Base-by-base conservation (phyloP, 2,113 vertebrate genomes). In the Spea bombifrons region DNA sequence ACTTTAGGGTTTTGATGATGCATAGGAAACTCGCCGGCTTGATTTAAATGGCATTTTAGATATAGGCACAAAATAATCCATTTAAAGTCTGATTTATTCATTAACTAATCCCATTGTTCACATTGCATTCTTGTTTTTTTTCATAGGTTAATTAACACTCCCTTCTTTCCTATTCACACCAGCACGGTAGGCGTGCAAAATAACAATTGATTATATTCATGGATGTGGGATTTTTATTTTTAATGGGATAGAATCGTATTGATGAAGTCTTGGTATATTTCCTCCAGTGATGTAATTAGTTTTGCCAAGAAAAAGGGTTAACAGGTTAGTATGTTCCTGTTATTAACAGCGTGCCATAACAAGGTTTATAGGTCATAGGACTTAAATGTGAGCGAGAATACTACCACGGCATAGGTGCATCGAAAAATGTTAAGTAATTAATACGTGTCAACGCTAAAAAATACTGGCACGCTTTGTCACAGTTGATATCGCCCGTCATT, bases 341-440 rank as follows among this genome's bases (percentile, higher is more conserved):
- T 79, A 79, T 73, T 73, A 73, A 5, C 63, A 43, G n/a, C 47
- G 66, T 55, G 70, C 49, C 73, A 49, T 59, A 67, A 57, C 52
- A 45, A 7, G 3, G 30, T 79, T 73, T 79, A 47, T 79, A 73
- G 77, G 77, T 73, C 77, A 75, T 44, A 16, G 3, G 50, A 30
- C 30, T 30, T 1, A 30, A 30, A 30, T 30, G 30, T 2, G 30
- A 30, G 30, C 2, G 30, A 30, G 30, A 30, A 30, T 30, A 30
- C 2, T 30, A 30, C 1, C 2, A 30, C 30, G 30, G 30, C 2
- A 30, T 30, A 30, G 30, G 30, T 30, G 30, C 30, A 30, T 1
- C 30, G 30, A 30, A 30, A 30, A 30, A 30, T 30, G 1, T 30
- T 30, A 30, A 30, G 30, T 30, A 30, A 30, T 30, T 30, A 30